Evolutionary conservation across 2,888 invertebrate genomes (phyloP).

Genomic region (Plagiodera versicolora): DNA sequence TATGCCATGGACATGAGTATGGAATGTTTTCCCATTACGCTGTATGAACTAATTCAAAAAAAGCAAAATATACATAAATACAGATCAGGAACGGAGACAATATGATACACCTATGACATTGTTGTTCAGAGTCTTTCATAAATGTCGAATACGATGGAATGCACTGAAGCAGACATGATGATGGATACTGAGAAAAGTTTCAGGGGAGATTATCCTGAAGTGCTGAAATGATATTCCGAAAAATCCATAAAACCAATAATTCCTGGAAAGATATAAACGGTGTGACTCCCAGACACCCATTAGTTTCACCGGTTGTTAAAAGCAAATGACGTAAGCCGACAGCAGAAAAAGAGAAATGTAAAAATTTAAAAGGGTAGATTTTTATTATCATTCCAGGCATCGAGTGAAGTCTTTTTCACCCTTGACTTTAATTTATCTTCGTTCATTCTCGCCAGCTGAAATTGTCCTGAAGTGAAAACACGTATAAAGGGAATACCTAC

Average conservation of each 20-base stretch:
- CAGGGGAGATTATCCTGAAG: slow-evolving; percentile 26
- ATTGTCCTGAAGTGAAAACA: slow-evolving; percentile 43
- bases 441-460: slow-evolving; percentile 43
- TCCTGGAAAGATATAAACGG: slow-evolving; percentile 47
- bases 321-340: slow-evolving; percentile 50
- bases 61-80: no score
- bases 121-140: no score
- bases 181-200: slow-evolving; percentile 14
- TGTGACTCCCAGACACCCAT: slow-evolving; percentile 43
- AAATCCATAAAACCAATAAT: slow-evolving; percentile 9
- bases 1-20: no score
- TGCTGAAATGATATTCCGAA: not conserved
- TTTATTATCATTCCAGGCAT: slow-evolving; percentile 46
- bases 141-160: no score
- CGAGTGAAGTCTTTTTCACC: slow-evolving; percentile 37
- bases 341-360: slow-evolving; percentile 42
- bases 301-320: slow-evolving; percentile 46
- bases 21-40: no score
- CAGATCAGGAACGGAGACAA: no score
- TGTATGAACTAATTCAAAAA: no score
- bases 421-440: slow-evolving; percentile 47
- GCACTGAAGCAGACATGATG: not conserved
- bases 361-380: slow-evolving; percentile 49
- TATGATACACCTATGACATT: no score
- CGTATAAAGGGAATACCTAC: slow-evolving; percentile 40